These are phyloP conservation scores for Ramphastos sulfuratus DNA, from an alignment of 2,113 vertebrate genomes.

Conservation along the genomic window DNA sequence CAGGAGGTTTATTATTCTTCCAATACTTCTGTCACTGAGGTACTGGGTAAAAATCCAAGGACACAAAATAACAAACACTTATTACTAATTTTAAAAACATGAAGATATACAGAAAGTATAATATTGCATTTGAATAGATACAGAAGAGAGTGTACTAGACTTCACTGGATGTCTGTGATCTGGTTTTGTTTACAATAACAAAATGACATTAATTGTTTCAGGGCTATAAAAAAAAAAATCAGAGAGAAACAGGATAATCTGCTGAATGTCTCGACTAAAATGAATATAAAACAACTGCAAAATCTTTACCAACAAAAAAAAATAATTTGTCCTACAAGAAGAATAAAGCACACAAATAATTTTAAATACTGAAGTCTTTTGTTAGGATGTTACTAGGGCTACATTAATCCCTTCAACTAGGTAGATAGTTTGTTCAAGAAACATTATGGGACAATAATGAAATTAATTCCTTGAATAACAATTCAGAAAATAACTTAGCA, in stretches of 20 bases:
- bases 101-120: not conserved
- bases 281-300: fast-evolving
- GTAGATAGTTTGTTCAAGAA: not conserved
- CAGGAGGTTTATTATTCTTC: not conserved
- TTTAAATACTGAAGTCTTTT: not conserved
- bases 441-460: not conserved
- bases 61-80: not conserved
- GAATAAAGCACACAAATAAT: not conserved
- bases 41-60: not conserved
- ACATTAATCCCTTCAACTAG: not conserved
- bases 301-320: not conserved
- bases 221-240: not conserved
- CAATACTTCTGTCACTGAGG: not conserved
- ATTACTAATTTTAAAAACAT: not conserved
- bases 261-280: not conserved
- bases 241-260: not conserved
- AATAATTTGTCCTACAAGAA: not conserved
- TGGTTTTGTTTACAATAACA: not conserved
- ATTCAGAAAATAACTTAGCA: not conserved
- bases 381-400: not conserved
- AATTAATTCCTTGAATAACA: not conserved
- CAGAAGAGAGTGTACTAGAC: not conserved
- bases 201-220: not conserved
- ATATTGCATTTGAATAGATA: not conserved
- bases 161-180: not conserved